phyloP scores from a whole-genome alignment of 1,140 invertebrate species.

The Brachionus angularis region DNA sequence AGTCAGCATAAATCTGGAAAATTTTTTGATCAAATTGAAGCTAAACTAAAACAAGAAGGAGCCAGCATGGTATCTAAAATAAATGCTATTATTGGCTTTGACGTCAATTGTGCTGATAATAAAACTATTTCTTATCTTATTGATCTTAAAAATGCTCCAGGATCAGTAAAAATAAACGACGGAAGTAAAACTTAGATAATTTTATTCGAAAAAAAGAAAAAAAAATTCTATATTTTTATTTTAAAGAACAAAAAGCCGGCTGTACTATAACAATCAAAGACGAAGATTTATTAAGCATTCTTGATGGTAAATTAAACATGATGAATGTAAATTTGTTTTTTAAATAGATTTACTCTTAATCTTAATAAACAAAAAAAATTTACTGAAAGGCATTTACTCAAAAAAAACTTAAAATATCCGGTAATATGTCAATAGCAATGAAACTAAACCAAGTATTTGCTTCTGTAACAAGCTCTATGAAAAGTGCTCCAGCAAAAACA shows the following conservation, averaged over 20 bases:
- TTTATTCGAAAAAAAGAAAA: not conserved
- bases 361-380: not conserved
- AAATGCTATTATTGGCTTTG: not conserved
- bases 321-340: constrained; percentile 65
- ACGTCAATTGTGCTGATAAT: not conserved
- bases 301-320: constrained; percentile 82
- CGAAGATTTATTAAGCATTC: constrained; percentile 75
- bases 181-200: not conserved
- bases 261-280: constrained; percentile 82
- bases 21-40: constrained; percentile 26
- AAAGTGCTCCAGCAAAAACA: not conserved
- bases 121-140: constrained; percentile 31
- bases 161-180: constrained; percentile 5
- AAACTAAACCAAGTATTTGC: constrained; percentile 76
- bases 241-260: constrained; percentile 69
- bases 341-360: not conserved
- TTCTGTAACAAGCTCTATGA: too few species aligned
- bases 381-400: constrained; percentile 81
- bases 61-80: not conserved
- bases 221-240: too few species aligned
- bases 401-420: constrained; percentile 88
- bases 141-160: constrained; percentile 6
- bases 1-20: not conserved
- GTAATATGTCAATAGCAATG: constrained; percentile 92
- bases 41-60: constrained; percentile 7